phyloP scores from a whole-genome alignment of 2,888 invertebrate species.

The Horisme vitalbata region DNA sequence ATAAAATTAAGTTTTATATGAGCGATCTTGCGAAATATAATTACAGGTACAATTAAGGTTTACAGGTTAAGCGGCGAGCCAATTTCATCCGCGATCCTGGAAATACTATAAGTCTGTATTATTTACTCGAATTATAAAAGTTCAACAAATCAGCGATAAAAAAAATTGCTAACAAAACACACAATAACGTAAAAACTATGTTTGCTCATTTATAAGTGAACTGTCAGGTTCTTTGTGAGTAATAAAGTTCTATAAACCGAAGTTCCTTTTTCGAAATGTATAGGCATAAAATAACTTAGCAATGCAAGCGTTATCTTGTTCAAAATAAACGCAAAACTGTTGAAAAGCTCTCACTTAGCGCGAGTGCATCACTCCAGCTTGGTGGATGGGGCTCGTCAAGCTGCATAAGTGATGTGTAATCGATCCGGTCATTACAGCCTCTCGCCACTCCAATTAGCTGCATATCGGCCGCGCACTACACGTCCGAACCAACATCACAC shows the following conservation, averaged over 20 bases:
- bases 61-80: conserved; percentile 9
- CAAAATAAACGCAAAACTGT: conserved; percentile 1
- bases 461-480: conserved; percentile 6
- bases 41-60: too few relatives aligned
- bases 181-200: too few relatives aligned
- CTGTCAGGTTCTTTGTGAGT: too few relatives aligned
- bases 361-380: conserved; percentile 9
- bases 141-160: too few relatives aligned
- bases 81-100: conserved; percentile 10
- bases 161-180: too few relatives aligned
- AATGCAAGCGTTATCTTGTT: too few relatives aligned
- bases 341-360: background rate
- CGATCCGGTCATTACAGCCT: conserved; percentile 16
- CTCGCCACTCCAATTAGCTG: conserved; percentile 23
- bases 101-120: background rate
- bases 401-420: conserved; percentile 19
- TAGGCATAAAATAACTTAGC: too few relatives aligned
- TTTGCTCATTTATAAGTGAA: too few relatives aligned
- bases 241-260: too few relatives aligned
- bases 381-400: conserved; percentile 8
- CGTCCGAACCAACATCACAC: conserved; percentile 4
- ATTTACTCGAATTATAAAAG: background rate
- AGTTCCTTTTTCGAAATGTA: too few relatives aligned
- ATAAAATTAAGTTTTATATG: too few relatives aligned
- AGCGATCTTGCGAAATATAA: too few relatives aligned